Conservation (phyloP, 2,888 invertebrate species). For the Troilus luridus region DNA sequence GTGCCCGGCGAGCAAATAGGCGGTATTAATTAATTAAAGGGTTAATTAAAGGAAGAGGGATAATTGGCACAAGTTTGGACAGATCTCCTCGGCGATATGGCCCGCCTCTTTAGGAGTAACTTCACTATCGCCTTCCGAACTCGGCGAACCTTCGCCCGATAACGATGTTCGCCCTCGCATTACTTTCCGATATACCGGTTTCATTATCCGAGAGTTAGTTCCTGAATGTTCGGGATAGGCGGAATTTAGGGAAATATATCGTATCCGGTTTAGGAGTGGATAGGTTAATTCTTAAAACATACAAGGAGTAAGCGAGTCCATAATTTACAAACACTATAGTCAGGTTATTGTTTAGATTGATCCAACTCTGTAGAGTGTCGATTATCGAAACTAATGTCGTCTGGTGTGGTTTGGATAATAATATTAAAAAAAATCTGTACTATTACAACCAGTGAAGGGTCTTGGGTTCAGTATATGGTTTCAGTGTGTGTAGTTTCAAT, state of each 20-base stretch:
- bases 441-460: too few relatives aligned
- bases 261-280: not conserved
- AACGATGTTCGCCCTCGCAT: not conserved
- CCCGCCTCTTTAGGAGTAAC: conserved; percentile 4
- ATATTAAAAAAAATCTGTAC: too few relatives aligned
- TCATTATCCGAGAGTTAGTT: not conserved
- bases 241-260: not conserved
- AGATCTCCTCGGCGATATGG: conserved; percentile 28
- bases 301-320: too few relatives aligned
- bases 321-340: too few relatives aligned
- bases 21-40: conserved; percentile 43
- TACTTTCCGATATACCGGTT: conserved; percentile 42
- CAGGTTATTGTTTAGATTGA: too few relatives aligned
- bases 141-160: not conserved
- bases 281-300: not conserved
- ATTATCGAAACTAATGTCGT: too few relatives aligned
- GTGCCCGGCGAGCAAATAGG: conserved; percentile 41
- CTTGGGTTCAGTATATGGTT: too few relatives aligned
- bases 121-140: conserved; percentile 18
- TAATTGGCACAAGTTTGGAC: conserved; percentile 46
- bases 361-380: too few relatives aligned
- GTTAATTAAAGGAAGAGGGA: conserved; percentile 45
- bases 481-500: too few relatives aligned
- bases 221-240: not conserved
- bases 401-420: too few relatives aligned